Base-by-base conservation (phyloP, 2,113 vertebrate genomes). In the Megaptera novaeangliae region DNA sequence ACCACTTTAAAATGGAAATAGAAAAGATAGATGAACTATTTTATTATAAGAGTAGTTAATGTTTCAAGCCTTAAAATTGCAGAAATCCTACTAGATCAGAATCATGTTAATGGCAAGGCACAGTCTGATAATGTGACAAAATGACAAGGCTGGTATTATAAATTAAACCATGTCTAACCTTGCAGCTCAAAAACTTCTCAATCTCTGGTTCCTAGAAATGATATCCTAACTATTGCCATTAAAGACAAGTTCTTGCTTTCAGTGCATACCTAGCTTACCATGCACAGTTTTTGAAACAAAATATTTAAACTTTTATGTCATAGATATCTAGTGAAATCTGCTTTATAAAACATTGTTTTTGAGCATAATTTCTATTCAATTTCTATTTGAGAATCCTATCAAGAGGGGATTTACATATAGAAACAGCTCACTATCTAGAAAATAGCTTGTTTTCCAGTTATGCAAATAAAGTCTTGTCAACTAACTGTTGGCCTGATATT, bases 1-100 rank as follows among this genome's bases (percentile, higher is more conserved):
- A 97, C 94, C 46, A 14, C 4, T 52, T 82, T 77, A 88, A 97
- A 68, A 97, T 17, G 55, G 63, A 86, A 96, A 80, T 77, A 11
- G 29, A 13, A 95, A 87, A 92, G 17, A 39, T 71, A 84, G 20
- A 41, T 57, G 5, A 83, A 78, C 27, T 86, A 18, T 88, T 95
- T 39, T 71, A 80, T 63, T 59, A n/a, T 27, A 71, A 82, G 1
- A 61, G 52, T 20, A 89, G 17, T 17, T 91, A 61, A 95, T 63
- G 9, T 78, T 81, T 97, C 29, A 46, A 77, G 68, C 4, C 7
- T 83, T 88, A 71, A 78, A 93, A 52, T 21, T 80, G 31, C 41
- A 68, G 69, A 95, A 92, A 95, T 44, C 75, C 27, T 68, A n/a
- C 39, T 39, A 78, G 72, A 82, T 88, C 23, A 71, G 63, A 87